phyloP scores from a whole-genome alignment of 2,888 invertebrate genomes.

The Tipula lateralis region DNA sequence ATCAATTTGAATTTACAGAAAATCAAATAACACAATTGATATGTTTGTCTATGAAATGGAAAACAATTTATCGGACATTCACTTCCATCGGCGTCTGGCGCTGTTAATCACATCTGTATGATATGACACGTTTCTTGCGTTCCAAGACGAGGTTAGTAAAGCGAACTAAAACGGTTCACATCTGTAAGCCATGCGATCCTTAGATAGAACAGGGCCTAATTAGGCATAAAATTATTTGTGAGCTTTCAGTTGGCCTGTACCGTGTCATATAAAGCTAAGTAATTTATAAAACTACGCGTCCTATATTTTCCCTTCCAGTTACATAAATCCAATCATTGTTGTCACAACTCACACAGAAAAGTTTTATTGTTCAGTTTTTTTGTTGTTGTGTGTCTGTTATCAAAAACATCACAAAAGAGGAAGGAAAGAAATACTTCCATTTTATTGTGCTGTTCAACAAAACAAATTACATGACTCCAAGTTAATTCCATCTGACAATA shows the following conservation, averaged over 20 bases:
- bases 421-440: not conserved
- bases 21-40: too few relatives aligned
- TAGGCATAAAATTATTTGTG: not conserved
- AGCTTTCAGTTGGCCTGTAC: not conserved
- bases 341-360: not conserved
- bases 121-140: too few relatives aligned
- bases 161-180: too few relatives aligned
- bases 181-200: too few relatives aligned
- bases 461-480: constrained; percentile 1
- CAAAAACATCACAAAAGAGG: not conserved
- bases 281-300: constrained; percentile 8
- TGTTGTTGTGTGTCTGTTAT: not conserved
- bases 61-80: too few relatives aligned
- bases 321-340: constrained; percentile 11
- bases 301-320: not conserved
- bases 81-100: too few relatives aligned
- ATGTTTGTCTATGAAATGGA: too few relatives aligned
- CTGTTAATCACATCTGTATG: too few relatives aligned
- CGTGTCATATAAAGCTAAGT: not conserved
- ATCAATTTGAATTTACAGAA: too few relatives aligned
- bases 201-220: too few relatives aligned
- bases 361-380: not conserved
- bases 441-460: not conserved
- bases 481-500: constrained; percentile 11
- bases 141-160: too few relatives aligned